A percentile compares a stretch with the other conserved stretches of the same genome.
Conservation (phyloP, 2,888 invertebrate genomes). For the Desoria tigrina region DNA sequence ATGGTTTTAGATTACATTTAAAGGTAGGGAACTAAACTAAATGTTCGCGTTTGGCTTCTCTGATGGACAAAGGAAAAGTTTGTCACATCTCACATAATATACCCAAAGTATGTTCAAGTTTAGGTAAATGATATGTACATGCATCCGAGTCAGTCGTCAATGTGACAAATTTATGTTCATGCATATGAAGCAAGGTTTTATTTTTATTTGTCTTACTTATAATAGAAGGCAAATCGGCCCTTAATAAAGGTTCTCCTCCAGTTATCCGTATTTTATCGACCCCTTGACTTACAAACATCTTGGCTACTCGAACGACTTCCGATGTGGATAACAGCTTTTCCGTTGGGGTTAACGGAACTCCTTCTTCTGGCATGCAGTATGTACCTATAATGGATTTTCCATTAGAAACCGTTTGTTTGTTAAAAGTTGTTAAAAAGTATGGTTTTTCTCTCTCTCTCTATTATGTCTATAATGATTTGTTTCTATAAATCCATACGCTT, state of each 20-base stretch:
- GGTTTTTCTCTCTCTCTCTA: no score
- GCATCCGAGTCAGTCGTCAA: no score
- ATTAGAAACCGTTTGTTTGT: not conserved
- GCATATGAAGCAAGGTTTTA: not conserved
- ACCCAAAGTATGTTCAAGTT: no score
- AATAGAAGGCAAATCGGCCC: constrained; percentile 13
- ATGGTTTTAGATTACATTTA: no score
- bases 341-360: constrained; percentile 78
- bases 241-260: constrained; percentile 93
- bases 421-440: not conserved
- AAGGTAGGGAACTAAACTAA: no score
- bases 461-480: no score
- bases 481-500: not conserved
- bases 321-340: constrained; percentile 72
- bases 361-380: constrained; percentile 98
- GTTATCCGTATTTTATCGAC: constrained; percentile 91
- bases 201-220: constrained; percentile 7
- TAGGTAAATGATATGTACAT: no score
- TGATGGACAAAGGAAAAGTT: no score
- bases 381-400: constrained; percentile 65
- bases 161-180: no score
- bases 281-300: constrained; percentile 83
- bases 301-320: constrained; percentile 77
- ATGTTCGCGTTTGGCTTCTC: no score
- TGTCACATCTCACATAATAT: no score